These are phyloP conservation scores for Tokudaia muenninki DNA, from an alignment of 2,797 vertebrate genomes.

Conservation along the genomic window DNA sequence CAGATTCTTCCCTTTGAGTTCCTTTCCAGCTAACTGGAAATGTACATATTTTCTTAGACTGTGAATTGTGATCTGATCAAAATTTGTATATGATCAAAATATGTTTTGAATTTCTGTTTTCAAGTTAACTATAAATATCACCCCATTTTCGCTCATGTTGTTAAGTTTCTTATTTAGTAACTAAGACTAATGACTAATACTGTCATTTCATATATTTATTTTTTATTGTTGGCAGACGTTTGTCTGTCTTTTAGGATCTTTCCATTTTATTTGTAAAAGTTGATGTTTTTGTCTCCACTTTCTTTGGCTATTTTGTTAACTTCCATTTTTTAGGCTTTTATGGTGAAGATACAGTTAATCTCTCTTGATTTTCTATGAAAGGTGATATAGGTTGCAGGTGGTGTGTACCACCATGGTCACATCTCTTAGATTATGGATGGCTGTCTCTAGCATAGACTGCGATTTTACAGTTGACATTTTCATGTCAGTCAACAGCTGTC, in stretches of 20 bases:
- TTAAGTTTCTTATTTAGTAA: background rate
- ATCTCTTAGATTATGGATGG: background rate
- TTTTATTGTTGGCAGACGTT: background rate
- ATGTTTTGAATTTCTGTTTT: background rate
- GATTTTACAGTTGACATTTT: background rate
- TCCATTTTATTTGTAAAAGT: slow-evolving; percentile 1
- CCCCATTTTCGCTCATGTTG: background rate
- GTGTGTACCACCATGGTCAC: background rate
- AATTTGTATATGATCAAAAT: background rate
- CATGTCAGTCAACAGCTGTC: background rate
- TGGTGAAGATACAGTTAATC: background rate
- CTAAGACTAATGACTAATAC: background rate
- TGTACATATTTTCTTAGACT: slow-evolving; percentile 44
- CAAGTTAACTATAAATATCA: background rate
- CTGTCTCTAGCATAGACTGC: background rate
- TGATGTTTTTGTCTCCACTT: slow-evolving; percentile 33
- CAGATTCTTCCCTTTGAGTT: background rate
- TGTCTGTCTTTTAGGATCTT: background rate
- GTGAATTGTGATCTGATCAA: background rate
- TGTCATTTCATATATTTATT: background rate
- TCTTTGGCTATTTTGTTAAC: background rate
- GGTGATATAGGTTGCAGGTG: background rate
- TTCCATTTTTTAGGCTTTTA: slow-evolving; percentile 2
- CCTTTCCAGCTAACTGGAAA: slow-evolving; percentile 16
- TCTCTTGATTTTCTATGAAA: slow-evolving; percentile 29